These are phyloP conservation scores for Mesocricetus auratus DNA, from an alignment of 2,113 vertebrate genomes.

Conservation along the genomic window DNA sequence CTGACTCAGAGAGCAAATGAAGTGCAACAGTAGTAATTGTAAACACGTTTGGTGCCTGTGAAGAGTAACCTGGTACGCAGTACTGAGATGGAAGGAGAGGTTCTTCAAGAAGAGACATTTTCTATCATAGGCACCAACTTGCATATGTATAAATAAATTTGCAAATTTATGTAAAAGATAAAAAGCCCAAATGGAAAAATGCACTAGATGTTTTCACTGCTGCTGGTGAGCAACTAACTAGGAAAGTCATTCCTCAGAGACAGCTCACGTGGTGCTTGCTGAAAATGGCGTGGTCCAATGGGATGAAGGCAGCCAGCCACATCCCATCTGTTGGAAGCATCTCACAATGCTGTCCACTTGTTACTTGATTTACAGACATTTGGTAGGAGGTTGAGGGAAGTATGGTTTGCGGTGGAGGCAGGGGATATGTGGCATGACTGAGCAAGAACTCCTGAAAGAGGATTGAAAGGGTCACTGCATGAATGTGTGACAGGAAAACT, in stretches of 20 bases:
- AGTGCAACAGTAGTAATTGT: not conserved
- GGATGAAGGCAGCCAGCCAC: not conserved
- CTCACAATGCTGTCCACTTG: not conserved
- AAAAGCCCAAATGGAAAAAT: not conserved
- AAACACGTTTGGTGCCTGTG: fast-evolving
- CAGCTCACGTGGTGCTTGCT: no score
- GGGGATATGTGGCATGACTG: not conserved
- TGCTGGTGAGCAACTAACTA: not conserved
- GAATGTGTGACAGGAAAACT: not conserved
- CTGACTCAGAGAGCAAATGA: no score
- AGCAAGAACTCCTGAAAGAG: not conserved
- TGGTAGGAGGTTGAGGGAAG: not conserved
- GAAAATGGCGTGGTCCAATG: no score
- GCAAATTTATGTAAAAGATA: not conserved
- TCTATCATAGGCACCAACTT: not conserved
- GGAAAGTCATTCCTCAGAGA: not conserved
- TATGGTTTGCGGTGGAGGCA: no score
- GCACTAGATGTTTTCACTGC: not conserved
- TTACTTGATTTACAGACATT: not conserved
- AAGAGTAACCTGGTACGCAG: not conserved
- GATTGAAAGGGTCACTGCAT: fast-evolving
- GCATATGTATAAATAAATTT: not conserved
- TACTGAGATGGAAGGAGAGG: no score
- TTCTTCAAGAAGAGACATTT: not conserved
- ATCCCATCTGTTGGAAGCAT: not conserved